phyloP scores from a whole-genome alignment of 2,888 invertebrate genomes.

The Drosophila meridionalis region DNA sequence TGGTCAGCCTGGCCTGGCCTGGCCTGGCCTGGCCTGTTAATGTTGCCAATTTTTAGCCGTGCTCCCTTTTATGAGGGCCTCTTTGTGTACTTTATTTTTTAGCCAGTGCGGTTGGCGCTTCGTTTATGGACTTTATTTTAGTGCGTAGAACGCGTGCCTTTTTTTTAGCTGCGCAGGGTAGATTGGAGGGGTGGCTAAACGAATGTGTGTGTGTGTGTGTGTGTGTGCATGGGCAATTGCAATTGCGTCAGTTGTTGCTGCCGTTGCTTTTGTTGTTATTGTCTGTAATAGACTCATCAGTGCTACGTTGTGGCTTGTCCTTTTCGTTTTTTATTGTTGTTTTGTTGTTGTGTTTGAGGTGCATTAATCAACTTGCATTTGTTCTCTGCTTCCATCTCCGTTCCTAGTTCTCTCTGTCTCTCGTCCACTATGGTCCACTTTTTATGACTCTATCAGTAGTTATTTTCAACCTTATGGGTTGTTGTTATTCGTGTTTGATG shows the following conservation, averaged over 20 bases:
- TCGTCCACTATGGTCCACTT: conserved; percentile 35
- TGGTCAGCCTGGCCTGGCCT: conserved; percentile 61
- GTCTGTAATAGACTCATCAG: conserved; percentile 75
- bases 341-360: conserved; percentile 55
- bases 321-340: conserved; percentile 53
- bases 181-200: conserved; percentile 37
- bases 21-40: conserved; percentile 52
- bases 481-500: conserved; percentile 24
- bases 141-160: conserved; percentile 55
- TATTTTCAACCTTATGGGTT: conserved; percentile 27
- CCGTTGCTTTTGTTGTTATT: conserved; percentile 56
- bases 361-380: conserved; percentile 76
- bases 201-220: conserved; percentile 2
- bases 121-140: conserved; percentile 60
- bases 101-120: conserved; percentile 70
- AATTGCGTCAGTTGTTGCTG: conserved; percentile 56
- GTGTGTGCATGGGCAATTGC: conserved; percentile 37
- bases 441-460: conserved; percentile 48
- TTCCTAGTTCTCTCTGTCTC: neutral
- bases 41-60: conserved; percentile 67
- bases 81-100: conserved; percentile 70
- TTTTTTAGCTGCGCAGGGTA: conserved; percentile 29
- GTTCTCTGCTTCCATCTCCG: conserved; percentile 20
- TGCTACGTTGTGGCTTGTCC: conserved; percentile 51
- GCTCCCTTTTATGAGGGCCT: conserved; percentile 51